Evolutionary conservation across 2,797 vertebrate genomes (phyloP).

Genomic region (Galaxias olidus): DNA sequence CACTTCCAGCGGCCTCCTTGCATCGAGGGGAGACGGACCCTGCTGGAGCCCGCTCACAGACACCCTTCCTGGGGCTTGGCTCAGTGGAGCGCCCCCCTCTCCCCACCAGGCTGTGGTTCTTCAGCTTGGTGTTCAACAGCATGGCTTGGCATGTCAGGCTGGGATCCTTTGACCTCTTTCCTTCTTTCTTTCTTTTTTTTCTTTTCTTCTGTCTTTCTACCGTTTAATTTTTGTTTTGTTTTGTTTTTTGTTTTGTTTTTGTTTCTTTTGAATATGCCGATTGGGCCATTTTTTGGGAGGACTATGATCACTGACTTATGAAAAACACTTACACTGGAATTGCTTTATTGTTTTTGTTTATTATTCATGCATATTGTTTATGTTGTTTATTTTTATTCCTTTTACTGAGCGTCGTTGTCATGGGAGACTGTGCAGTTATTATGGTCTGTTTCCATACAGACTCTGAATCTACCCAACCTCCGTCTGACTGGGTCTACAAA

Average conservation of each 20-base stretch:
- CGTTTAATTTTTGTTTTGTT: constrained; percentile 10
- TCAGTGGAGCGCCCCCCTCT: background rate
- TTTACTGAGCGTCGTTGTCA: constrained; percentile 60
- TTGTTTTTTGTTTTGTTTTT: constrained; percentile 13
- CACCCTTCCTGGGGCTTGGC: background rate
- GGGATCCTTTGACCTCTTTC: too few species aligned
- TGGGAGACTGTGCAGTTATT: constrained; percentile 58
- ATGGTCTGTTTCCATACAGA: constrained; percentile 47
- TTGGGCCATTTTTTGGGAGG: constrained; percentile 58
- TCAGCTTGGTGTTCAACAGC: too few species aligned
- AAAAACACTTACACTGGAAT: constrained; percentile 81
- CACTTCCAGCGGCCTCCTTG: too few species aligned
- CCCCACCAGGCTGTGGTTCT: background rate
- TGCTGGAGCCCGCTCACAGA: background rate
- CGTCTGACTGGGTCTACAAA: constrained; percentile 44
- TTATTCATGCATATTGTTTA: constrained; percentile 53
- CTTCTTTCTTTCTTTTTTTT: too few species aligned
- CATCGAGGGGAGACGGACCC: too few species aligned
- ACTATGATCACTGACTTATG: constrained; percentile 67
- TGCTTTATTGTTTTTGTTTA: constrained; percentile 71
- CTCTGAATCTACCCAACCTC: constrained; percentile 31
- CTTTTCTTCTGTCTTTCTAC: constrained; percentile 2
- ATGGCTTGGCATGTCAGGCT: too few species aligned
- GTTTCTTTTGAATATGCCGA: constrained; percentile 48
- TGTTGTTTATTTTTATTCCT: constrained; percentile 63